A percentile compares a stretch with the other conserved stretches of the same genome.
These are phyloP conservation scores for Gallirallus australis DNA, from an alignment of 2,797 vertebrate species.

Conservation along the genomic window DNA sequence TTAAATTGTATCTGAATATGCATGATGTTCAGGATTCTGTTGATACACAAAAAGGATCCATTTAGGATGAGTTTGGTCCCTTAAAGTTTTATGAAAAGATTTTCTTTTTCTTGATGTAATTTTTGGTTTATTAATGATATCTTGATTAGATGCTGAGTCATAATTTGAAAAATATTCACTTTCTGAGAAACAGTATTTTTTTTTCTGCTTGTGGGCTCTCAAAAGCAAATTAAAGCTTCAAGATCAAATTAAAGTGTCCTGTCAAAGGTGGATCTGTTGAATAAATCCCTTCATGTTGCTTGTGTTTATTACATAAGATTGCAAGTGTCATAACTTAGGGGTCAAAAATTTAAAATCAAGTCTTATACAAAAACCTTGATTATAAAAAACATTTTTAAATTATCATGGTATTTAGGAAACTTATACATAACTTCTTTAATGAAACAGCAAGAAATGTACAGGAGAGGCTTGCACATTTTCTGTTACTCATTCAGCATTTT, in stretches of 20 bases:
- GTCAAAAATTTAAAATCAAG: background rate
- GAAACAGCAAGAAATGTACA: background rate
- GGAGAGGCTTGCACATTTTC: background rate
- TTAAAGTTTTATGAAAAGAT: background rate
- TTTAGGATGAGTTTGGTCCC: background rate
- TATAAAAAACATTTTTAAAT: background rate
- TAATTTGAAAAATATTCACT: background rate
- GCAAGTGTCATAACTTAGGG: background rate
- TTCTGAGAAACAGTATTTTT: background rate
- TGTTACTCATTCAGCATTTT: background rate
- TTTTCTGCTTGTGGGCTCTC: background rate
- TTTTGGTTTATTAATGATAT: conserved; percentile 1
- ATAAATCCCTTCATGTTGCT: background rate
- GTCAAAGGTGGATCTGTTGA: background rate
- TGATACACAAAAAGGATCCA: background rate
- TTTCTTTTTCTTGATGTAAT: background rate
- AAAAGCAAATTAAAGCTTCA: background rate
- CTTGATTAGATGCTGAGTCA: background rate
- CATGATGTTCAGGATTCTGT: background rate
- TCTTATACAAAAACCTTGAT: background rate
- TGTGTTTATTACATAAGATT: background rate
- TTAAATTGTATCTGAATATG: background rate
- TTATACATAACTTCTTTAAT: background rate
- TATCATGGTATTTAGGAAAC: background rate
- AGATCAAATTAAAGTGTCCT: background rate